Conservation (phyloP, 2,797 vertebrate species). For the Sorex maritimensis region DNA sequence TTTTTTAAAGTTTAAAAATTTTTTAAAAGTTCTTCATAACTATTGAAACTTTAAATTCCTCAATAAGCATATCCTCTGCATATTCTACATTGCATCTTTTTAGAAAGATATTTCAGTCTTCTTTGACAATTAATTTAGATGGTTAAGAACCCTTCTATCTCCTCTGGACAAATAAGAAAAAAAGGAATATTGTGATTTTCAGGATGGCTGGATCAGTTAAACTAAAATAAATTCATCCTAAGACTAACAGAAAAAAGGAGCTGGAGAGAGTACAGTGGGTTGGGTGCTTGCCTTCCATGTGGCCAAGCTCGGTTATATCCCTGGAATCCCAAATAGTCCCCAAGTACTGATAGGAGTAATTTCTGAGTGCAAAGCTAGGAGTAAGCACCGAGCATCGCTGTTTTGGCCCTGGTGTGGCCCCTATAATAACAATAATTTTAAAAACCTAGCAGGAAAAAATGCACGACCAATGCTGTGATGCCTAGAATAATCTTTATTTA, state of each 20-base stretch:
- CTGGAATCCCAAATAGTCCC: too few species aligned
- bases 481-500: background rate
- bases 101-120: background rate
- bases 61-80: background rate
- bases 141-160: background rate
- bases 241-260: background rate
- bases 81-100: background rate
- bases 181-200: background rate
- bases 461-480: background rate
- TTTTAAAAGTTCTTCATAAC: too few species aligned
- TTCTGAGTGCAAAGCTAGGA: too few species aligned
- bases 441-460: background rate
- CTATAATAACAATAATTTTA: too few species aligned
- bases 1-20: too few species aligned
- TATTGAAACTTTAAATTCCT: too few species aligned
- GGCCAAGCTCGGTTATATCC: too few species aligned
- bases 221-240: background rate
- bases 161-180: slow-evolving; percentile 1
- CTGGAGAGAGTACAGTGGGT: too few species aligned
- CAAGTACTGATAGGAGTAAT: too few species aligned
- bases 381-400: too few species aligned
- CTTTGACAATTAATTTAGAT: background rate
- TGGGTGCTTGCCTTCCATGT: too few species aligned
- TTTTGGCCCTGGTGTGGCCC: too few species aligned
- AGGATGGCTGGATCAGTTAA: background rate